A percentile compares a stretch with the other conserved stretches of the same genome.
phyloP scores from a whole-genome alignment of 2,113 vertebrate genomes.

The Upupa epops region DNA sequence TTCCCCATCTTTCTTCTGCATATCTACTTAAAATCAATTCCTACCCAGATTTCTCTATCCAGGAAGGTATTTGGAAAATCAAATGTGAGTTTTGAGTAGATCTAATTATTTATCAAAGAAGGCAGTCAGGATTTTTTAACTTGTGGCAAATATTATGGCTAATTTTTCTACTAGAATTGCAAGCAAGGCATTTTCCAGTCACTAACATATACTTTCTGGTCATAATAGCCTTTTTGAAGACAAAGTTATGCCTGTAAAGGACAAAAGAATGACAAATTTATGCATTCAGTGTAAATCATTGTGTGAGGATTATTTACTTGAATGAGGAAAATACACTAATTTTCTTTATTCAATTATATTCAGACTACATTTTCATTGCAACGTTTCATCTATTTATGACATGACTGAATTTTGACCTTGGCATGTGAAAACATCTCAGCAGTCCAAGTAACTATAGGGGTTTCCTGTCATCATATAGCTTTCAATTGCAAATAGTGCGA shows the following conservation, averaged over 20 bases:
- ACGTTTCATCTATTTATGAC: background rate
- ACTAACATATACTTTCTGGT: background rate
- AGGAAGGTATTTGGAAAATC: background rate
- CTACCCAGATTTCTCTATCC: background rate
- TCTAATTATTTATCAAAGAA: background rate
- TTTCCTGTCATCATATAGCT: background rate
- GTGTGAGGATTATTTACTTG: background rate
- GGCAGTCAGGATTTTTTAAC: background rate
- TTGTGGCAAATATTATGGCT: background rate
- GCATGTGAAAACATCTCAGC: background rate
- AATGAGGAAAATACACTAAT: background rate
- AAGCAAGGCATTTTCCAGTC: background rate
- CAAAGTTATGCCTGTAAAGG: background rate
- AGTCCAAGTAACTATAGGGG: background rate
- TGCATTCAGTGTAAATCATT: background rate
- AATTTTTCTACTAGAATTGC: background rate
- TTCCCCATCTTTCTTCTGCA: background rate
- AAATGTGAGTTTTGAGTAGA: background rate
- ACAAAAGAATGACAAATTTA: background rate
- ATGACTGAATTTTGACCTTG: conserved; percentile 28
- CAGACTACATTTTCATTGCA: background rate
- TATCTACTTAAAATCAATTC: background rate
- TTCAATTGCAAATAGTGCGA: background rate
- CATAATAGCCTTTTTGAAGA: background rate
- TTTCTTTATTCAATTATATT: background rate